Percentiles rank a stretch among this genome's conserved stretches.
Evolutionary conservation across 1,140 invertebrate genomes (phyloP).

Genomic region (Berghia stephanieae): DNA sequence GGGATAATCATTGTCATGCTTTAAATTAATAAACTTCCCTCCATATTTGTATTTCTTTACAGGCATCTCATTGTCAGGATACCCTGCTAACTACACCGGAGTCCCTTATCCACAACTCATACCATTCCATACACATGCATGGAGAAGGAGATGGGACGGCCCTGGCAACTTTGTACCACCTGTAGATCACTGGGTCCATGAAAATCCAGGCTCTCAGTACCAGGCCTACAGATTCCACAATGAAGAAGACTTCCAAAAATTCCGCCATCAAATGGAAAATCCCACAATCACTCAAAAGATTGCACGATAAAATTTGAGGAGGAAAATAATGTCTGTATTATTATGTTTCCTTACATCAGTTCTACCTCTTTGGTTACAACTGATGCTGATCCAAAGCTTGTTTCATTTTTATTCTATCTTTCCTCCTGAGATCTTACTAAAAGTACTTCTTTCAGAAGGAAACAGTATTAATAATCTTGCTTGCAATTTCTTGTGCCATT

Average conservation of each 20-base stretch:
- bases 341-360: no score
- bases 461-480: no score
- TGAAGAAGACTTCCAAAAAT: slow-evolving; percentile 63
- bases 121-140: slow-evolving; percentile 47
- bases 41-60: slow-evolving; percentile 19
- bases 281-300: slow-evolving; percentile 31
- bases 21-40: no score
- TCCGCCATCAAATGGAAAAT: slow-evolving; percentile 51
- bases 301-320: slow-evolving; percentile 22
- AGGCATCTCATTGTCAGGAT: slow-evolving; percentile 54
- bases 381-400: no score
- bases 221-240: slow-evolving; percentile 56
- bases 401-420: no score
- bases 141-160: slow-evolving; percentile 51
- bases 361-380: no score
- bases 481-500: no score
- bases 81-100: slow-evolving; percentile 45
- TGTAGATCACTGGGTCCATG: slow-evolving; percentile 53
- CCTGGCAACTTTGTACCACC: slow-evolving; percentile 53
- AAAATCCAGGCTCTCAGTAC: slow-evolving; percentile 51
- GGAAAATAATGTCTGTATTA: no score
- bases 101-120: slow-evolving; percentile 49
- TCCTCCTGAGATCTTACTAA: no score
- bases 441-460: no score
- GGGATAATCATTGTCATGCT: no score